These are phyloP conservation scores for Meriones psammophilus DNA, from an alignment of 2,797 vertebrate species.

Conservation along the genomic window DNA sequence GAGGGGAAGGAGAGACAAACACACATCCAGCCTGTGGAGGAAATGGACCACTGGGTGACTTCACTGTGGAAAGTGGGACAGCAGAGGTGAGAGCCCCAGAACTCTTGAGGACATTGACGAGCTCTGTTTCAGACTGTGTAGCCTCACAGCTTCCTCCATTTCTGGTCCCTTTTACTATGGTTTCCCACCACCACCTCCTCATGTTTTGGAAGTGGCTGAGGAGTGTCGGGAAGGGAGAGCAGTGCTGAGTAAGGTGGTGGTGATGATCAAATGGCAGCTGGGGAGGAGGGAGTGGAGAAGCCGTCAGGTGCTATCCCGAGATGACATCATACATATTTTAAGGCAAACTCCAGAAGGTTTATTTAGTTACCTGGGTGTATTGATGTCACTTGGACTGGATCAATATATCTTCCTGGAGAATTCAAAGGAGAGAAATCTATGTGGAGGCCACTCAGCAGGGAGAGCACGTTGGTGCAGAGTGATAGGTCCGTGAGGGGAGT, in stretches of 20 bases:
- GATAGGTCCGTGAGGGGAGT: constrained; percentile 49
- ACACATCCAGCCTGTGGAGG: background rate
- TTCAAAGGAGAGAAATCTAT: constrained; percentile 83
- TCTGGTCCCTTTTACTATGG: background rate
- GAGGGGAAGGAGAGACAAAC: background rate
- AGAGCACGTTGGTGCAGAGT: constrained; percentile 52
- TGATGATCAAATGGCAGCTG: background rate
- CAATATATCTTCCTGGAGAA: constrained; percentile 84
- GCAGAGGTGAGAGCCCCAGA: background rate
- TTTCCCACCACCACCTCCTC: background rate
- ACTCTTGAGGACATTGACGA: background rate
- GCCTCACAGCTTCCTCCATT: background rate
- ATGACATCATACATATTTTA: constrained; percentile 73
- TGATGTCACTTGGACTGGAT: constrained; percentile 78
- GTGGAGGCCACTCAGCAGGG: constrained; percentile 70
- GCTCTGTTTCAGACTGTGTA: background rate
- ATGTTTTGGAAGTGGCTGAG: background rate
- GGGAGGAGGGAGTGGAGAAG: background rate
- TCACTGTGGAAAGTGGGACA: background rate
- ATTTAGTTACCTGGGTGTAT: constrained; percentile 80
- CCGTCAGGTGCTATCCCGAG: background rate
- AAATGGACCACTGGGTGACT: background rate
- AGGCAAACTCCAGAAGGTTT: constrained; percentile 74
- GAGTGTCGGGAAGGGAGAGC: background rate
- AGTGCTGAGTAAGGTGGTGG: background rate